Percentiles rank a stretch among this genome's conserved stretches.
Evolutionary conservation across 2,797 vertebrate genomes (phyloP).

Genomic region (Hippoglossus hippoglossus): DNA sequence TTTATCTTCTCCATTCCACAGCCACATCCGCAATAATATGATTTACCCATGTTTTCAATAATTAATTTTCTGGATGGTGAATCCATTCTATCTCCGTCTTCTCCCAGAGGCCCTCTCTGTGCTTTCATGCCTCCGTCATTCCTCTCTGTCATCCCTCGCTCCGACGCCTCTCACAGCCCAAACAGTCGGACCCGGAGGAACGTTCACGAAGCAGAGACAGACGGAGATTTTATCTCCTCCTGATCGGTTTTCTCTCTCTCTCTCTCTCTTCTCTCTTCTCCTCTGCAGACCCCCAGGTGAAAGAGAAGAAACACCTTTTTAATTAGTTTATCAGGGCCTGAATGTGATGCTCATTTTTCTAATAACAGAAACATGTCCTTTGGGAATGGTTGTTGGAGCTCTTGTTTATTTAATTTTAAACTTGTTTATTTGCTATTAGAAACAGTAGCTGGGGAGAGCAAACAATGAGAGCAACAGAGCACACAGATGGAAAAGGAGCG

Average conservation of each 20-base stretch:
- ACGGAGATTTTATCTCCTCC: constrained; percentile 54
- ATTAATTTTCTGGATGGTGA: constrained; percentile 78
- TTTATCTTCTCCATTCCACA: constrained; percentile 69
- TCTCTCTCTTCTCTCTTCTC: constrained; percentile 28
- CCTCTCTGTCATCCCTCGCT: constrained; percentile 60
- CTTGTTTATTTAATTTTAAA: constrained; percentile 68
- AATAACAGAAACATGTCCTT: constrained; percentile 63
- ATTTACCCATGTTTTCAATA: constrained; percentile 77
- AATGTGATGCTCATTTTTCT: constrained; percentile 70
- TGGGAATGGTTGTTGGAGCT: constrained; percentile 57
- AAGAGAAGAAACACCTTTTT: constrained; percentile 67
- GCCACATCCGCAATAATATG: constrained; percentile 71
- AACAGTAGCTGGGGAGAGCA: constrained; percentile 45
- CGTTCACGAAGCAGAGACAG: constrained; percentile 40
- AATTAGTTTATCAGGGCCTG: constrained; percentile 74
- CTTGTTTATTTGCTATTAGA: constrained; percentile 60
- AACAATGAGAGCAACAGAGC: constrained; percentile 43
- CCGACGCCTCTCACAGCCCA: constrained; percentile 58
- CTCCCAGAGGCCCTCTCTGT: constrained; percentile 61
- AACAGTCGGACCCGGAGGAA: constrained; percentile 58
- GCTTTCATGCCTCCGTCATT: constrained; percentile 70
- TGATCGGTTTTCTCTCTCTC: constrained; percentile 46
- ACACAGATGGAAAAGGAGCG: constrained; percentile 7
- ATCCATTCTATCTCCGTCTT: constrained; percentile 48
- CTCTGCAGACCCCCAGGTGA: constrained; percentile 43